phyloP scores from a whole-genome alignment of 2,113 vertebrate genomes.

The Eurypyga helias region DNA sequence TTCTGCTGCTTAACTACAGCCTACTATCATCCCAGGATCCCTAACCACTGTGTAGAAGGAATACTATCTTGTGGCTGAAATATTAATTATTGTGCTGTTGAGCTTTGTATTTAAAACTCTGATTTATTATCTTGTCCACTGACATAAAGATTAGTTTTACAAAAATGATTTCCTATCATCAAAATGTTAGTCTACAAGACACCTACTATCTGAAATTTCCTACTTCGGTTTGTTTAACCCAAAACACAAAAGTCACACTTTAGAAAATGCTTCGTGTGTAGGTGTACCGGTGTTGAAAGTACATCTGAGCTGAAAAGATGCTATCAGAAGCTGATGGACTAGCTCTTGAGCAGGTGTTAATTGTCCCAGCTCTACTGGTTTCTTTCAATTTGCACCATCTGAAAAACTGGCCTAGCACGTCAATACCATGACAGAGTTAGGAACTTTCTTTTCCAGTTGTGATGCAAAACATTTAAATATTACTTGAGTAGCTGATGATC shows the following conservation, averaged over 20 bases:
- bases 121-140: not conserved
- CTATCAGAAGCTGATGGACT: not conserved
- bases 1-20: constrained; percentile 70
- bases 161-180: not conserved
- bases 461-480: not conserved
- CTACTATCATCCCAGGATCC: constrained; percentile 70
- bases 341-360: constrained; percentile 44
- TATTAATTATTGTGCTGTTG: constrained; percentile 45
- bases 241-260: not conserved
- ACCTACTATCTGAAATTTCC: not conserved
- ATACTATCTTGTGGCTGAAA: constrained; percentile 32
- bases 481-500: not conserved
- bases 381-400: constrained; percentile 37
- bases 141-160: not conserved
- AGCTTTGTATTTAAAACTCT: constrained; percentile 54
- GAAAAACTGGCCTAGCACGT: not conserved
- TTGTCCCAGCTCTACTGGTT: constrained; percentile 8
- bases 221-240: not conserved
- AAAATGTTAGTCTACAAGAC: not conserved
- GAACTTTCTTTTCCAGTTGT: not conserved
- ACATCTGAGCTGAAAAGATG: not conserved
- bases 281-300: not conserved
- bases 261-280: not conserved
- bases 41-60: constrained; percentile 62
- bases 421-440: not conserved